phyloP scores from a whole-genome alignment of 1,140 invertebrate genomes.

The Lordiphosa clarofinis region DNA sequence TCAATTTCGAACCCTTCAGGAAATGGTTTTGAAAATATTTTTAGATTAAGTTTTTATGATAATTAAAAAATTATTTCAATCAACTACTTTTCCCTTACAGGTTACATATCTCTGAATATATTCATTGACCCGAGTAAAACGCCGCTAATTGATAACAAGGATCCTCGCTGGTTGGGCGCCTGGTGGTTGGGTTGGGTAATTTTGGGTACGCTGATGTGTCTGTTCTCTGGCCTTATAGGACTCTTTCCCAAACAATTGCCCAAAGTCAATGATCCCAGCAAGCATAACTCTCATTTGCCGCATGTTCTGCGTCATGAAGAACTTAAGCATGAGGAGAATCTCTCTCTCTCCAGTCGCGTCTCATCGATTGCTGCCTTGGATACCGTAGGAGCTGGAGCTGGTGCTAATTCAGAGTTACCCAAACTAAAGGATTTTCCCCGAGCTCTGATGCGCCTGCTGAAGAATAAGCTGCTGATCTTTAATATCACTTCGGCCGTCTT shows the following conservation, averaged over 20 bases:
- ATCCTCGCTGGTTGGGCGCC: conserved; percentile 85
- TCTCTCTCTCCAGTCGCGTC: conserved; percentile 57
- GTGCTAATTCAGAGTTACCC: conserved; percentile 54
- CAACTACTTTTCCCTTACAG: conserved; percentile 72
- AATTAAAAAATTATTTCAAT: not conserved
- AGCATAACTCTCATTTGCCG: conserved; percentile 66
- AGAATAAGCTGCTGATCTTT: conserved; percentile 82
- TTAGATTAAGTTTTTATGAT: no score
- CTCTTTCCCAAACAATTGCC: conserved; percentile 83
- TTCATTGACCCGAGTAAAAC: conserved; percentile 84
- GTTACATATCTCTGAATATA: conserved; percentile 83
- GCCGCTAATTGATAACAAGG: conserved; percentile 83
- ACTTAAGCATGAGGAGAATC: conserved; percentile 58
- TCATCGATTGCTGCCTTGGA: conserved; percentile 66
- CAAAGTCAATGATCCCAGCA: conserved; percentile 19
- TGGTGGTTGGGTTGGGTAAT: conserved; percentile 87
- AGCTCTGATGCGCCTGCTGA: conserved; percentile 82
- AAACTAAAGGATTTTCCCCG: conserved; percentile 81
- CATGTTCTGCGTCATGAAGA: conserved; percentile 68
- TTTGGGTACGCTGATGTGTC: conserved; percentile 81
- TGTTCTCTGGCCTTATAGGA: conserved; percentile 82
- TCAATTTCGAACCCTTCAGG: no score
- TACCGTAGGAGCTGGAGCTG: conserved; percentile 48
- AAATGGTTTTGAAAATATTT: no score
- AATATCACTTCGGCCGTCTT: conserved; percentile 83